Percentiles rank a stretch among this genome's conserved stretches.
Evolutionary conservation across 2,888 invertebrate genomes (phyloP).

Genomic region (Amblyteles armatorius): DNA sequence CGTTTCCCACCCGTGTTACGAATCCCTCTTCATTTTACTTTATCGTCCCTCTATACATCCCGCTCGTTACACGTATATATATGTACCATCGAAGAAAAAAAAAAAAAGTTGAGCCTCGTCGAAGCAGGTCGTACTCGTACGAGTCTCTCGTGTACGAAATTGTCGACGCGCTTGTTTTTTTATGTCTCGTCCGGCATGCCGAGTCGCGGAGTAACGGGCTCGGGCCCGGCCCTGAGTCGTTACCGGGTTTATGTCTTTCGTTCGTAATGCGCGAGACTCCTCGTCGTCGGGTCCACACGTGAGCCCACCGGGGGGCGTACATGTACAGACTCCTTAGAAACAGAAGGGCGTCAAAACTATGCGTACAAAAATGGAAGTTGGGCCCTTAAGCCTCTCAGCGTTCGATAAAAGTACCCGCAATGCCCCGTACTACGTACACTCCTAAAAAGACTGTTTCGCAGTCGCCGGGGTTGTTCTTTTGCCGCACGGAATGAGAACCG

Average conservation of each 20-base stretch:
- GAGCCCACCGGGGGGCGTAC: background rate
- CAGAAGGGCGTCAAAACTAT: background rate
- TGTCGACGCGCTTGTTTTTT: constrained; percentile 45
- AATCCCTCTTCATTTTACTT: constrained; percentile 12
- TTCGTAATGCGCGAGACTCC: constrained; percentile 46
- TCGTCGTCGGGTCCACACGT: constrained; percentile 19
- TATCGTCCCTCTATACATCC: constrained; percentile 5
- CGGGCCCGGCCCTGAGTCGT: constrained; percentile 39
- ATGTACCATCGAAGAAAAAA: constrained; percentile 42
- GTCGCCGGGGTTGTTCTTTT: constrained; percentile 32
- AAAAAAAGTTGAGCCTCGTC: background rate
- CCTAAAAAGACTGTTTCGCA: constrained; percentile 46
- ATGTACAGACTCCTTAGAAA: background rate
- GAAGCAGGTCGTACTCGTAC: constrained; percentile 48
- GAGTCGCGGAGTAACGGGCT: constrained; percentile 31
- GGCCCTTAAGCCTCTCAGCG: background rate
- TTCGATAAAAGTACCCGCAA: background rate
- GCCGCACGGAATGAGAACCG: constrained; percentile 32
- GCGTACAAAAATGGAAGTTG: background rate
- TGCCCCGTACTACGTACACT: background rate
- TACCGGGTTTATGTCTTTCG: constrained; percentile 62
- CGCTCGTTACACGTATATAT: background rate
- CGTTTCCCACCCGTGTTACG: background rate
- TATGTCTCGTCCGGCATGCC: constrained; percentile 32
- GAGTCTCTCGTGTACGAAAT: constrained; percentile 54